Percentiles rank a stretch among this genome's conserved stretches.
Evolutionary conservation across 53 echinoderm and acorn worm species (phyloP).

Genomic region (Paelopatides confundens): DNA sequence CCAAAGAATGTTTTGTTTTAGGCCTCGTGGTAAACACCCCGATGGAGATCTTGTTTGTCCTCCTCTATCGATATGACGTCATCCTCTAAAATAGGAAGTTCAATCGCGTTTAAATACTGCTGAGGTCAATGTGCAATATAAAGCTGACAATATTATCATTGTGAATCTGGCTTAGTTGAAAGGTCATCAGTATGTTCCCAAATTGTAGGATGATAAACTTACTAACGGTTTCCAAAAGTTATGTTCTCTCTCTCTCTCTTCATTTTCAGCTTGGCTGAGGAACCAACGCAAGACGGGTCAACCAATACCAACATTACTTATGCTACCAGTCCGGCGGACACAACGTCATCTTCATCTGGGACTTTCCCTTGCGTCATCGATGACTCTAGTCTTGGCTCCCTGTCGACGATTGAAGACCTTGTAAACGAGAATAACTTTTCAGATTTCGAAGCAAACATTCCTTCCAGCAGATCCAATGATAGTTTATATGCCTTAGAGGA

Average conservation of each 20-base stretch:
- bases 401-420: slow-evolving; percentile 49
- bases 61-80: no score
- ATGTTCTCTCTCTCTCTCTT: not conserved
- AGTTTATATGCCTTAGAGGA: slow-evolving; percentile 17
- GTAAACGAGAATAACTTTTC: slow-evolving; percentile 26
- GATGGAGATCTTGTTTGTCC: no score
- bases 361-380: slow-evolving; percentile 50
- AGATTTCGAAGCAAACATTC: slow-evolving; percentile 21
- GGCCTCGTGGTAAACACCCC: no score
- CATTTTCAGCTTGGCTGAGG: slow-evolving; percentile 23
- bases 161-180: no score
- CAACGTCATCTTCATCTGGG: slow-evolving; percentile 30
- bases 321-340: not conserved
- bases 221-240: no score
- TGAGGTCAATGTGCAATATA: no score
- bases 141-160: no score
- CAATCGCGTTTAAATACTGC: no score
- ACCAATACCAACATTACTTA: not conserved
- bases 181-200: no score
- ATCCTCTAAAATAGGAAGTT: no score
- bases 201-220: no score
- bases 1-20: no score
- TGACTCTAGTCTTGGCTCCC: slow-evolving; percentile 34
- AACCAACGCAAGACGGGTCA: not conserved
- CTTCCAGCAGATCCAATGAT: slow-evolving; percentile 29